Base-by-base conservation (phyloP, 2,797 vertebrate species). In the Pangasius mekongensis region DNA sequence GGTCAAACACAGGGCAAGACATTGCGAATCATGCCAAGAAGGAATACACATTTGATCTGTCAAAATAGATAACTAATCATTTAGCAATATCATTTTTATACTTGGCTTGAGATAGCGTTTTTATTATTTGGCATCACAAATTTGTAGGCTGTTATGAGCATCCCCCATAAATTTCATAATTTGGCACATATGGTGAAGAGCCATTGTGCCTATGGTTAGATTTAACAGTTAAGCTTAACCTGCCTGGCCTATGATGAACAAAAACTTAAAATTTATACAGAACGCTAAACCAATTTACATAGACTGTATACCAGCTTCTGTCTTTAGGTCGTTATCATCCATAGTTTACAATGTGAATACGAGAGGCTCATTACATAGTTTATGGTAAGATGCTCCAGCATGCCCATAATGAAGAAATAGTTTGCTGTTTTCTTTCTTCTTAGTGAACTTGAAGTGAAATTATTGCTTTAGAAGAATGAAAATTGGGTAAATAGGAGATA, bases 401-500 rank as follows among this genome's bases (percentile, higher is more conserved):
- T 83, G 6, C 39, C 83, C 11, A 54, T 69, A 30, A 36, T 52
- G 8, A 14, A 10, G n/a, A 84, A 24, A 69, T 54, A 14, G 5
- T 52, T 84, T 82, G 22, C 22, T 14, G 39, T 60, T 60, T 43
- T 24, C 18, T 33, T 36, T n/a, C 18, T 58, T 58, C 18, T 60
- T 83, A 14, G 60, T 13, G 30, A 33, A 33, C 10, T 2, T 11
- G 24, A 20, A 36, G 60, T n/a, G 30, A 43, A 66, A 69, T 84
- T 54, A 84, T 36, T 33, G 47, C 56, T 81, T 66, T 64, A 81
- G 43, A 47, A 49, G 11, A 43, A 54, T n/a, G 49, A 89, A 87
- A 86, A 83, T 24, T 62, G 52, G 43, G 49, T 78, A 67, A 20
- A 33, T 71, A 86, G 54, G 39, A 86, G 78, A 78, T 39, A 88